phyloP scores from a whole-genome alignment of 2,797 vertebrate genomes.

The Argyrosomus regius region DNA sequence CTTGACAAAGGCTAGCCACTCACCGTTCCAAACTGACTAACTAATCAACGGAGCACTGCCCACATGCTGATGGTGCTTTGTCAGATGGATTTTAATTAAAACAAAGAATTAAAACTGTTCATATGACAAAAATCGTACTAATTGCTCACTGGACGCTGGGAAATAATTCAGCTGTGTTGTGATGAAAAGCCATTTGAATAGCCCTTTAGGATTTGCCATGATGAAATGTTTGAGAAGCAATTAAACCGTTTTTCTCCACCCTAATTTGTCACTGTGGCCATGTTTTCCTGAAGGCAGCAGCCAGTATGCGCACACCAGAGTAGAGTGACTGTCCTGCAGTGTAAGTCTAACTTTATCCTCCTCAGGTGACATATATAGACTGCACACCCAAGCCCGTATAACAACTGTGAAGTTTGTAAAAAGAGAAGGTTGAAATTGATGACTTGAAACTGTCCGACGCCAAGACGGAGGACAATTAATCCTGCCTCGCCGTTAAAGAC shows the following conservation, averaged over 20 bases:
- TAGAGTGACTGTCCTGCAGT: slow-evolving; percentile 17
- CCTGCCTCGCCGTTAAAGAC: slow-evolving; percentile 53
- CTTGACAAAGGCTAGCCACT: not conserved
- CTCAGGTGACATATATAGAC: slow-evolving; percentile 69
- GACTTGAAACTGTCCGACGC: slow-evolving; percentile 51
- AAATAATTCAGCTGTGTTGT: slow-evolving; percentile 9
- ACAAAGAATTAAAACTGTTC: slow-evolving; percentile 2
- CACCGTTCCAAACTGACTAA: not conserved
- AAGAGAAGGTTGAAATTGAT: slow-evolving; percentile 63
- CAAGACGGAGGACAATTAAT: slow-evolving; percentile 63
- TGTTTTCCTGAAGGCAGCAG: slow-evolving; percentile 16
- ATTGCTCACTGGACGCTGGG: not conserved
- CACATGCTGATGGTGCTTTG: not conserved
- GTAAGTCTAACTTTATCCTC: slow-evolving; percentile 40
- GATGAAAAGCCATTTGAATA: not conserved
- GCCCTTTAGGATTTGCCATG: not conserved
- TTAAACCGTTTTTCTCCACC: not conserved
- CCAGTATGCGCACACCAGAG: not conserved
- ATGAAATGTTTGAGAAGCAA: slow-evolving; percentile 26
- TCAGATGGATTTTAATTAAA: slow-evolving; percentile 12
- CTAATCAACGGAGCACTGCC: not conserved
- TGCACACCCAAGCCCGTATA: slow-evolving; percentile 53
- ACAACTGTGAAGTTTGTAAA: slow-evolving; percentile 62
- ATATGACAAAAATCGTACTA: slow-evolving; percentile 1
- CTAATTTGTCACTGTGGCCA: not conserved